These are phyloP conservation scores for Thereva unica DNA, from an alignment of 2,888 invertebrate genomes.

Conservation along the genomic window DNA sequence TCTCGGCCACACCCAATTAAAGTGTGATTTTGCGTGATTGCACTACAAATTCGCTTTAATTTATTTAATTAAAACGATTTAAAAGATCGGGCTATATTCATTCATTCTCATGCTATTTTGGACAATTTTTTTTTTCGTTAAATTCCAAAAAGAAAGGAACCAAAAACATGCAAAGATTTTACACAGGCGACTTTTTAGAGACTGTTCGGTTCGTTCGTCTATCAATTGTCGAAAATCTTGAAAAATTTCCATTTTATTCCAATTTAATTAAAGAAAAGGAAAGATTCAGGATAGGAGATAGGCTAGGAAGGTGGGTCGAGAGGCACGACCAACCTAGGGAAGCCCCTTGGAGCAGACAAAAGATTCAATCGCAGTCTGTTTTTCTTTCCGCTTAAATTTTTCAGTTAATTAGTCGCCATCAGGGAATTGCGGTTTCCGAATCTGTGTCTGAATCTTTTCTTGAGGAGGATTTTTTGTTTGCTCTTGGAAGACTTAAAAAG, in stretches of 20 bases:
- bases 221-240: slow-evolving; percentile 17
- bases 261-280: slow-evolving; percentile 22
- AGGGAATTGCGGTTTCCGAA: slow-evolving; percentile 10
- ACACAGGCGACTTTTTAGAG: not conserved
- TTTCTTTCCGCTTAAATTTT: slow-evolving; percentile 3
- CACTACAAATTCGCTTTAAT: too few species aligned
- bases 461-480: too few species aligned
- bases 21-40: too few species aligned
- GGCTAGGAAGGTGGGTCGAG: slow-evolving; percentile 7
- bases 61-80: too few species aligned
- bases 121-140: too few species aligned
- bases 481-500: too few species aligned
- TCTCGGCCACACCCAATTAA: too few species aligned
- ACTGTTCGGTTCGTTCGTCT: not conserved
- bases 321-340: slow-evolving; percentile 5
- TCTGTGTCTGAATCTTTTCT: not conserved
- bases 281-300: slow-evolving; percentile 17
- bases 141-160: too few species aligned
- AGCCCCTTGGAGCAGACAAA: not conserved
- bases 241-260: slow-evolving; percentile 31
- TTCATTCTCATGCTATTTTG: too few species aligned
- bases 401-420: slow-evolving; percentile 22
- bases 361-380: slow-evolving; percentile 31
- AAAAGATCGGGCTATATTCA: too few species aligned
- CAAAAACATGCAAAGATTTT: too few species aligned